Evolutionary conservation across 2,113 vertebrate genomes (phyloP).

Genomic region (Daphoenositta chrysoptera): DNA sequence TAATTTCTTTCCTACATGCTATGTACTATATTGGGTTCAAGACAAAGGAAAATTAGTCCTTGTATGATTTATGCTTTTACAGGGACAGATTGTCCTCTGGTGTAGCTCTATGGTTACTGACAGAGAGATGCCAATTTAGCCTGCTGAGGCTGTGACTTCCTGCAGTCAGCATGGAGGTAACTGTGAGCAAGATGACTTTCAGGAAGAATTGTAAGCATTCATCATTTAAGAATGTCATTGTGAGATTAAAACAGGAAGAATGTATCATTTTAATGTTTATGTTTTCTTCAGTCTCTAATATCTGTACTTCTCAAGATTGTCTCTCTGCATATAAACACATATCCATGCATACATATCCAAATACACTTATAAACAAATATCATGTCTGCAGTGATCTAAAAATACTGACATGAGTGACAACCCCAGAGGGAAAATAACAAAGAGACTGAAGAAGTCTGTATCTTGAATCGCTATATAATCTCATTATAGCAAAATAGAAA

Average conservation of each 20-base stretch:
- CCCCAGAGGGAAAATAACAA: constrained; percentile 25
- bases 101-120: not conserved
- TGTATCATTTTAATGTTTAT: not conserved
- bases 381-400: not conserved
- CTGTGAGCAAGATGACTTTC: constrained; percentile 13
- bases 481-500: constrained; percentile 25
- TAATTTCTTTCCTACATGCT: not conserved
- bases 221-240: not conserved
- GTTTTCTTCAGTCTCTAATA: not conserved
- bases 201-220: not conserved
- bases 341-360: not conserved
- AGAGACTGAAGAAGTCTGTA: not conserved
- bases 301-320: not conserved
- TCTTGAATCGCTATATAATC: not conserved
- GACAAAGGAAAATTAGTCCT: not conserved
- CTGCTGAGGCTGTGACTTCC: constrained; percentile 16
- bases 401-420: constrained; percentile 11
- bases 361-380: constrained; percentile 9
- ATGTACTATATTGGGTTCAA: not conserved
- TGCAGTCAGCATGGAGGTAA: not conserved
- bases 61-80: not conserved
- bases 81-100: not conserved
- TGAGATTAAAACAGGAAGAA: constrained; percentile 13
- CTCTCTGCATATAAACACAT: not conserved
- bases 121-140: not conserved